Conservation (phyloP, 2,113 vertebrate genomes). For the Eudyptes chrysolophus region DNA sequence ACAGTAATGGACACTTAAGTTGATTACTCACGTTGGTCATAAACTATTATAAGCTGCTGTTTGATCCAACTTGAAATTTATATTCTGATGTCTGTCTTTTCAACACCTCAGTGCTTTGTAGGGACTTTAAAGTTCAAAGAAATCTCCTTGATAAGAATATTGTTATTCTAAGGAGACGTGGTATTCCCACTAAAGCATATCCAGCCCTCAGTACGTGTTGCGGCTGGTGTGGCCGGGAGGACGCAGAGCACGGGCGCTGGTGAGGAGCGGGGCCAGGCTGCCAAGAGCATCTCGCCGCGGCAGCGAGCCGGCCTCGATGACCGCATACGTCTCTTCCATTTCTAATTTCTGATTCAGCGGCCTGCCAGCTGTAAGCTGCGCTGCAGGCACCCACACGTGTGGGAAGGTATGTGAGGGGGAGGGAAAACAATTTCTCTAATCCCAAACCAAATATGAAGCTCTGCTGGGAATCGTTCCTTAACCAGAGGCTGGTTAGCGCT, state of each 20-base stretch:
- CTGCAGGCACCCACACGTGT: neutral
- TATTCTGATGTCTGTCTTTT: neutral
- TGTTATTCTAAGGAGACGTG: rapidly evolving
- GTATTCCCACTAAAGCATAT: rapidly evolving
- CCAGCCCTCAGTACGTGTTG: rapidly evolving
- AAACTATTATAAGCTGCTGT: neutral
- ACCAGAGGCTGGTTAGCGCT: rapidly evolving
- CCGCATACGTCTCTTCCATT: neutral
- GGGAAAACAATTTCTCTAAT: neutral
- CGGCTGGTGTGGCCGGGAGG: rapidly evolving
- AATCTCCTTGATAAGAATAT: no score
- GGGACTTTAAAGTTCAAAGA: rapidly evolving
- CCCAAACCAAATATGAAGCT: rapidly evolving
- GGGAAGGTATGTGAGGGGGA: neutral
- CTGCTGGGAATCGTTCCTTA: neutral
- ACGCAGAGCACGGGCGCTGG: rapidly evolving
- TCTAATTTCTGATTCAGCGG: neutral
- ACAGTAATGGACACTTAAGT: rapidly evolving
- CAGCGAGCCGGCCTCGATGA: neutral
- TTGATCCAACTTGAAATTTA: neutral
- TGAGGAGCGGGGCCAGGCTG: rapidly evolving
- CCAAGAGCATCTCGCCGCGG: neutral
- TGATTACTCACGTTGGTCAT: rapidly evolving
- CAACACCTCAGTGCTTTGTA: rapidly evolving
- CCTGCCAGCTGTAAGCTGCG: neutral